Percentiles rank a stretch among this genome's conserved stretches.
Evolutionary conservation across 2,888 invertebrate species (phyloP).

Genomic region (Nasonia oneida): DNA sequence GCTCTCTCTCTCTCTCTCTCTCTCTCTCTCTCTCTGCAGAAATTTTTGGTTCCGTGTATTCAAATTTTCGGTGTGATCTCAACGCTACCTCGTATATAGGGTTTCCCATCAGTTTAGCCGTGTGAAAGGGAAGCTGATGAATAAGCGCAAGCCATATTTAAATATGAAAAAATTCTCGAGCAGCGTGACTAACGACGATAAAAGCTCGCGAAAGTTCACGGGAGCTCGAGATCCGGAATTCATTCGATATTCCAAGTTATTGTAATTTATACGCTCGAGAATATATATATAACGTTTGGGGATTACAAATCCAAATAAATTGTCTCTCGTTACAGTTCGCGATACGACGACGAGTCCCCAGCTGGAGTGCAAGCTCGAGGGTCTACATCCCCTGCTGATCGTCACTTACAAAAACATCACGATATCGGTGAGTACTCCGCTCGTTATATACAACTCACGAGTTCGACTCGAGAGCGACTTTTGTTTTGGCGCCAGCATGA

Average conservation of each 20-base stretch:
- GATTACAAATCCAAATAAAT: slow-evolving; percentile 48
- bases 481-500: not conserved
- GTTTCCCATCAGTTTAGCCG: no score
- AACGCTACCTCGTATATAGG: no score
- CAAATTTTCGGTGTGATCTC: no score
- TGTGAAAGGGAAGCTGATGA: no score
- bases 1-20: no score
- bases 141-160: not conserved
- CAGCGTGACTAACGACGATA: not conserved
- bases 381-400: slow-evolving; percentile 78
- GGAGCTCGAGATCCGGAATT: not conserved
- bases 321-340: slow-evolving; percentile 55
- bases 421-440: slow-evolving; percentile 74
- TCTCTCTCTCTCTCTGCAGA: no score
- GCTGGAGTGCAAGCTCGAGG: slow-evolving; percentile 77
- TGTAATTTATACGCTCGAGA: slow-evolving; percentile 9
- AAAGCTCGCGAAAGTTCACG: not conserved
- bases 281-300: not conserved
- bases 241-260: slow-evolving; percentile 19
- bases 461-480: slow-evolving; percentile 28
- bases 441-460: not conserved
- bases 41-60: no score
- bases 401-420: slow-evolving; percentile 79
- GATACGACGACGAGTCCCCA: slow-evolving; percentile 49
- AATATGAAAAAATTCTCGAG: not conserved